A percentile compares a stretch with the other conserved stretches of the same genome.
phyloP scores from a whole-genome alignment of 1,140 invertebrate genomes.

The Magallana ariakensis region DNA sequence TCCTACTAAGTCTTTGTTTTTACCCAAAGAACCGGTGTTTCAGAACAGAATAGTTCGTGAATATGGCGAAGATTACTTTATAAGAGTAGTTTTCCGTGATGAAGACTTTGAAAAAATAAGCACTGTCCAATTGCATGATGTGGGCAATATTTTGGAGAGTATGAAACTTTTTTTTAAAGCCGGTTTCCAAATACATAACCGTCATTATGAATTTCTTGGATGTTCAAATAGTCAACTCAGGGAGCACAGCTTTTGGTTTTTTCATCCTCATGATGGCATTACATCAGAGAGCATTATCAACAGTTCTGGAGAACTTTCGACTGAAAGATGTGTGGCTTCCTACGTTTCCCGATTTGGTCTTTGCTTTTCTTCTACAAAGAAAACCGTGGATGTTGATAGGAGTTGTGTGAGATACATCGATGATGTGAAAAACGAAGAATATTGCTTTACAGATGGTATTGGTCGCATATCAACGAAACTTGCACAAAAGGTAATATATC shows the following conservation, averaged over 20 bases:
- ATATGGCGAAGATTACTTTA: neutral
- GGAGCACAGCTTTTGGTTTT: neutral
- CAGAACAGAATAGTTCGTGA: neutral
- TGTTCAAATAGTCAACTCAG: neutral
- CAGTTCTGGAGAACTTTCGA: neutral
- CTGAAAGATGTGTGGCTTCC: neutral
- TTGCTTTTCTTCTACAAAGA: neutral
- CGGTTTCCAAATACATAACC: neutral
- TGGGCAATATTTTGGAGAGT: neutral
- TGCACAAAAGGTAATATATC: neutral
- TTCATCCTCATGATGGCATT: neutral
- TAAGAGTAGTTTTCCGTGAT: neutral
- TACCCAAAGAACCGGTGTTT: neutral
- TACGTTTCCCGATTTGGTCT: neutral
- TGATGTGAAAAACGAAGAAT: neutral
- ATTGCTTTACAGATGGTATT: slow-evolving; percentile 12
- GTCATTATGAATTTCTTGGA: neutral
- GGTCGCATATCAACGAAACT: neutral
- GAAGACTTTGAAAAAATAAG: neutral
- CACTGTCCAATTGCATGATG: neutral
- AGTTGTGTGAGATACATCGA: neutral
- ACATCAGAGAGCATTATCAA: neutral
- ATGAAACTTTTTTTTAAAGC: neutral
- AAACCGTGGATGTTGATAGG: neutral
- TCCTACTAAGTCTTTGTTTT: neutral